A percentile compares a stretch with the other conserved stretches of the same genome.
phyloP scores from a whole-genome alignment of 2,797 vertebrate species.

The Platalea minor region DNA sequence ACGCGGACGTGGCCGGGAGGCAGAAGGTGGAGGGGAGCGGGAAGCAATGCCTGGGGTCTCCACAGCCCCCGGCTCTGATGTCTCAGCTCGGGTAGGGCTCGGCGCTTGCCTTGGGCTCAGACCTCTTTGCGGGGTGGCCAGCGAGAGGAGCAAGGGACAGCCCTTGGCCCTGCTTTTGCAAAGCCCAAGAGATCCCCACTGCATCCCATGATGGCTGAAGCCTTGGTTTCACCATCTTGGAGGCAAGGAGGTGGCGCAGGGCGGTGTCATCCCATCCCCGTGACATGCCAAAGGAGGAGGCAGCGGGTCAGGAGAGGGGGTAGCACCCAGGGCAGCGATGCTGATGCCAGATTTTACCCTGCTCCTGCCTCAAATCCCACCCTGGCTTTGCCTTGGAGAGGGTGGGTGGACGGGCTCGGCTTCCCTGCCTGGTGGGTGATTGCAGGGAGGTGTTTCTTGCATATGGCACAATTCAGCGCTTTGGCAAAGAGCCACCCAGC shows the following conservation, averaged over 20 bases:
- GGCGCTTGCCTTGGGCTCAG: neutral
- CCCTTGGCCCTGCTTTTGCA: neutral
- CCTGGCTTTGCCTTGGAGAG: neutral
- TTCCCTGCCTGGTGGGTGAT: neutral
- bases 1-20: fast-evolving
- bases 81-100: neutral
- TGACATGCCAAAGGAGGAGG: fast-evolving
- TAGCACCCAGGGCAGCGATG: neutral
- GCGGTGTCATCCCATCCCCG: neutral
- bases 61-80: neutral
- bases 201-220: neutral
- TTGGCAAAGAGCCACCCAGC: neutral
- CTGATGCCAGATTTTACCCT: neutral
- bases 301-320: neutral
- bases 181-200: neutral
- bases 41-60: neutral
- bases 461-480: neutral
- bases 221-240: neutral
- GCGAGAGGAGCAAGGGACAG: neutral
- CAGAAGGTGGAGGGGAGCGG: neutral
- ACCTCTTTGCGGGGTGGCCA: neutral
- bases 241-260: neutral
- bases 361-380: neutral
- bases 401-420: neutral
- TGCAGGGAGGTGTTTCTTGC: neutral